phyloP scores from a whole-genome alignment of 2,113 vertebrate genomes.

The Cyprinodon brontotheroides region DNA sequence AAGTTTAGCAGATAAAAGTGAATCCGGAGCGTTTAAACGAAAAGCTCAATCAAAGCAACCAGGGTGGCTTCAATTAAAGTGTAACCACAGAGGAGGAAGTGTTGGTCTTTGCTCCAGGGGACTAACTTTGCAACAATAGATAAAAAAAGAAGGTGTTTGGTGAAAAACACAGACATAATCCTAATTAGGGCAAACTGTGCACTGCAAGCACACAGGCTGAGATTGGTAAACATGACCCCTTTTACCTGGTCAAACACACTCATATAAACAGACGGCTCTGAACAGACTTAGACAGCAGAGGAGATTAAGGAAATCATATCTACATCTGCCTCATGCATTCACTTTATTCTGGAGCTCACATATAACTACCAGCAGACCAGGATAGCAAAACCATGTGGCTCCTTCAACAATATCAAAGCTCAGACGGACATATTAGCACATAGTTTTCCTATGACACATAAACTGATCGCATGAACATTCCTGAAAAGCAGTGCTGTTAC shows the following conservation, averaged over 20 bases:
- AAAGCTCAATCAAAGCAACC: slow-evolving; percentile 8
- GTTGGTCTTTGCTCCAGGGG: slow-evolving; percentile 29
- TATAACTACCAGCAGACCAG: not conserved
- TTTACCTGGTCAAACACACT: not conserved
- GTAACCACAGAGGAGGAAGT: slow-evolving; percentile 38
- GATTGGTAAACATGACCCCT: not conserved
- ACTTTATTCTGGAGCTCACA: slow-evolving; percentile 15
- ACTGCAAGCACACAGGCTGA: not conserved
- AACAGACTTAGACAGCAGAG: not conserved
- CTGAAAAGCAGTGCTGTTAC: not conserved
- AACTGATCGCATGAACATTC: slow-evolving; percentile 10
- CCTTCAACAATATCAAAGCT: slow-evolving; percentile 38
- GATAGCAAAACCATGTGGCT: slow-evolving; percentile 17
- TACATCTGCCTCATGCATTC: slow-evolving; percentile 6
- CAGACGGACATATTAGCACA: slow-evolving; percentile 37
- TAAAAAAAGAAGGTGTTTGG: slow-evolving; percentile 4
- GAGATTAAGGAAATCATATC: not conserved
- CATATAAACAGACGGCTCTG: slow-evolving; percentile 5
- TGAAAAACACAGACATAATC: not conserved
- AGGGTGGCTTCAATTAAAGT: slow-evolving; percentile 27
- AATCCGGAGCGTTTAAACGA: slow-evolving; percentile 17
- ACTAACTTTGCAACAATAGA: slow-evolving; percentile 10
- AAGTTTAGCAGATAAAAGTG: slow-evolving; percentile 38
- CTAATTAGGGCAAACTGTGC: slow-evolving; percentile 21
- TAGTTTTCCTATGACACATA: slow-evolving; percentile 42